These are phyloP conservation scores for Cactoblastis cactorum DNA, from an alignment of 2,888 invertebrate genomes.

Conservation along the genomic window DNA sequence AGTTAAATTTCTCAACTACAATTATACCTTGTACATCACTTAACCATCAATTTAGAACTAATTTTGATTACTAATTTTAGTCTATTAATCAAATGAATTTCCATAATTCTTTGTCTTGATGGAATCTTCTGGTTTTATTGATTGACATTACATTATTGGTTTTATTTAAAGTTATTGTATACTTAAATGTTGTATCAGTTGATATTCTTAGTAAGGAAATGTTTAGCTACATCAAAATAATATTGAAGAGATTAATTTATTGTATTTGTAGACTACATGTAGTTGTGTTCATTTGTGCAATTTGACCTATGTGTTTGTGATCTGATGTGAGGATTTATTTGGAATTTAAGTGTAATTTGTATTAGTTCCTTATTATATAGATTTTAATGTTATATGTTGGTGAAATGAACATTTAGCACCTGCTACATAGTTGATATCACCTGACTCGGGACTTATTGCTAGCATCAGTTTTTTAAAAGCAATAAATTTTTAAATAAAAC, in stretches of 20 bases:
- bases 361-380: constrained; percentile 77
- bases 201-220: constrained; percentile 70
- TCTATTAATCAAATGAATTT: constrained; percentile 38
- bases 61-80: constrained; percentile 41
- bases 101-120: constrained; percentile 47
- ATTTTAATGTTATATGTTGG: constrained; percentile 55
- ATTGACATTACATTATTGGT: constrained; percentile 68
- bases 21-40: constrained; percentile 47
- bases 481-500: constrained; percentile 45
- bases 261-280: constrained; percentile 56
- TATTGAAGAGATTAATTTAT: constrained; percentile 75
- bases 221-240: constrained; percentile 46
- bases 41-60: constrained; percentile 43
- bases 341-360: constrained; percentile 66
- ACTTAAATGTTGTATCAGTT: constrained; percentile 60
- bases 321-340: constrained; percentile 72
- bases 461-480: constrained; percentile 65
- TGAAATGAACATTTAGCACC: constrained; percentile 37
- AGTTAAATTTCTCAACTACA: constrained; percentile 43
- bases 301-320: constrained; percentile 72
- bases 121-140: constrained; percentile 61
- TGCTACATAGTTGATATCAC: constrained; percentile 31
- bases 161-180: constrained; percentile 58
- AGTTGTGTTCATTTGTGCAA: constrained; percentile 71
- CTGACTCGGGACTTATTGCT: constrained; percentile 55